phyloP scores from a whole-genome alignment of 2,888 invertebrate genomes.

The Limnephilus lunatus region DNA sequence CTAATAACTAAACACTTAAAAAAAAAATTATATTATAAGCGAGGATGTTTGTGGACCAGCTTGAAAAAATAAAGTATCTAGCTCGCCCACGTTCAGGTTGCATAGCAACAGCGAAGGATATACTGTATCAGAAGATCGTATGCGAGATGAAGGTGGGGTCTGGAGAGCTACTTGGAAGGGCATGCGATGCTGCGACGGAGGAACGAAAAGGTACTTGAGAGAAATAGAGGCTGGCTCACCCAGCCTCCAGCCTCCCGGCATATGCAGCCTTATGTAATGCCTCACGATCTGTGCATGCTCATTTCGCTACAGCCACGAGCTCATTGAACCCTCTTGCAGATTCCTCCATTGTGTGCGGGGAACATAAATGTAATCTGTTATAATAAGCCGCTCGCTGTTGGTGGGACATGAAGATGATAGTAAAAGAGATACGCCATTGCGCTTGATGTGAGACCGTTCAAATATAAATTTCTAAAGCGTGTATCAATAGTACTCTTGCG shows the following conservation, averaged over 20 bases:
- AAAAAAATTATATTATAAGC: neutral
- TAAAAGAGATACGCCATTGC: neutral
- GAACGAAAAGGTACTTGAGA: neutral
- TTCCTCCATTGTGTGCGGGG: neutral
- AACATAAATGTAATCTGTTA: slow-evolving; percentile 4
- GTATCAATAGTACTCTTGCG: neutral
- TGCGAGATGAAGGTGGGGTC: slow-evolving; percentile 25
- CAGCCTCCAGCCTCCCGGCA: neutral
- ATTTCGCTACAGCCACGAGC: slow-evolving; percentile 8
- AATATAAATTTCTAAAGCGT: neutral
- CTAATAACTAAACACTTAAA: neutral
- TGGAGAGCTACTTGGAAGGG: neutral
- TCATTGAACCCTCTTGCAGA: slow-evolving; percentile 29
- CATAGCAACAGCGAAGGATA: slow-evolving; percentile 1
- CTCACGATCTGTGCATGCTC: slow-evolving; percentile 24
- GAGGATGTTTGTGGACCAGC: slow-evolving; percentile 4
- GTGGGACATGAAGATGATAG: neutral
- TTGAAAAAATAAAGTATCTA: neutral
- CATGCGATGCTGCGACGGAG: neutral
- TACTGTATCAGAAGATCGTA: slow-evolving; percentile 14
- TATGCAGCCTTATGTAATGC: slow-evolving; percentile 26
- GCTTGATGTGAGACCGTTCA: neutral
- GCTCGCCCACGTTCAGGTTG: neutral
- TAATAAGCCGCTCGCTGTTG: slow-evolving; percentile 4
- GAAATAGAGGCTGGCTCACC: neutral